These are phyloP conservation scores for Anhinga rufa DNA, from an alignment of 2,113 vertebrate species.

Conservation along the genomic window DNA sequence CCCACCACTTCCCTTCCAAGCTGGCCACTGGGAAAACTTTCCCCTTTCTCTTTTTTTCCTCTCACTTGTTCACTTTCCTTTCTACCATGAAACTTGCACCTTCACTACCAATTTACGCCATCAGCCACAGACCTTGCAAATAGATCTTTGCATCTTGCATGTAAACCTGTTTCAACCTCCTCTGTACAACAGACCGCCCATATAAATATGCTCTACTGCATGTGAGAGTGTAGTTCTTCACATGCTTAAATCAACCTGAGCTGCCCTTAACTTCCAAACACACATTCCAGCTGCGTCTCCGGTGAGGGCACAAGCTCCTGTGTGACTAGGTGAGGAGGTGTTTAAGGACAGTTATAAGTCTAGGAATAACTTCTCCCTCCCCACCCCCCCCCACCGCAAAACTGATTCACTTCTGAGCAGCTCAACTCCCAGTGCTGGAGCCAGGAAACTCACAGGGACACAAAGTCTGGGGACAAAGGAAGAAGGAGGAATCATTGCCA, in stretches of 20 bases:
- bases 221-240: background rate
- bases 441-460: background rate
- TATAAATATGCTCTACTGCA: background rate
- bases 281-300: background rate
- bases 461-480: background rate
- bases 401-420: background rate
- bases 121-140: background rate
- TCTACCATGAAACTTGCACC: background rate
- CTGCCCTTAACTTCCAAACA: background rate
- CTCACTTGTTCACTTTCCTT: background rate
- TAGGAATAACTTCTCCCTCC: background rate
- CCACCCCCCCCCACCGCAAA: fast-evolving
- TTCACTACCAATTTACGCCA: background rate
- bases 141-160: background rate
- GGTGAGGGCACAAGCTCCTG: background rate
- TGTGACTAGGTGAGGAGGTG: background rate
- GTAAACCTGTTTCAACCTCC: background rate
- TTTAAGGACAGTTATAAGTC: background rate
- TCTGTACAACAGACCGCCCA: background rate
- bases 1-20: no score
- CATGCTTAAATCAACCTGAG: background rate
- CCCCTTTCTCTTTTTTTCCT: background rate
- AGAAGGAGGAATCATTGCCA: background rate
- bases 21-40: background rate
- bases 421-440: background rate